These are phyloP conservation scores for Notothenia coriiceps DNA, from an alignment of 2,113 vertebrate genomes.

Conservation along the genomic window DNA sequence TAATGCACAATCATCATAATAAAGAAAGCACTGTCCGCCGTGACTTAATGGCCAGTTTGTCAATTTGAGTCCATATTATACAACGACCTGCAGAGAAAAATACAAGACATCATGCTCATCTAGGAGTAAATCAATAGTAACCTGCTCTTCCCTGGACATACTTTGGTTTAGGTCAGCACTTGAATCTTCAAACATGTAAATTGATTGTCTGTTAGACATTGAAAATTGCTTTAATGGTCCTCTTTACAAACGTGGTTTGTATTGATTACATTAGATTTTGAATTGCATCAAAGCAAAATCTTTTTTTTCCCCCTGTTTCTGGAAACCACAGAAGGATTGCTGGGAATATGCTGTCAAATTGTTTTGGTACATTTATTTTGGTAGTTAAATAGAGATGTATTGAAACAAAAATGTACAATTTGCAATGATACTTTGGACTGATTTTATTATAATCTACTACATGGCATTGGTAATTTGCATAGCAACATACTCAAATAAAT, in stretches of 20 bases:
- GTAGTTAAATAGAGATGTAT: background rate
- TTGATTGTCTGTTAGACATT: slow-evolving; percentile 86
- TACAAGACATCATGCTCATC: slow-evolving; percentile 81
- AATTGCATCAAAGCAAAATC: slow-evolving; percentile 70
- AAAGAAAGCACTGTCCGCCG: slow-evolving; percentile 49
- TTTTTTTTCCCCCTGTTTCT: slow-evolving; percentile 23
- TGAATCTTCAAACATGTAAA: slow-evolving; percentile 87
- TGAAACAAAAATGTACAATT: background rate
- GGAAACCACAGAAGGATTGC: slow-evolving; percentile 31
- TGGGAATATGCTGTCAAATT: slow-evolving; percentile 19
- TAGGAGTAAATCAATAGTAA: slow-evolving; percentile 84
- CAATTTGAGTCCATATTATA: slow-evolving; percentile 78
- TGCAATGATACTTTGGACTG: background rate
- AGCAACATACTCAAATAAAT: background rate
- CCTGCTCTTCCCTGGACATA: slow-evolving; percentile 80
- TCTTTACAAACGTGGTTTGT: slow-evolving; percentile 87
- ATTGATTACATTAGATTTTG: slow-evolving; percentile 86
- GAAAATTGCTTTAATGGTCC: slow-evolving; percentile 85
- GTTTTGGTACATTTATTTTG: slow-evolving; percentile 4
- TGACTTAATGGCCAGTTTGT: slow-evolving; percentile 72
- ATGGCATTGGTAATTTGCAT: background rate
- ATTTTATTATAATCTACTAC: background rate
- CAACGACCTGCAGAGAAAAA: slow-evolving; percentile 65
- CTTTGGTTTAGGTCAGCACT: slow-evolving; percentile 87
- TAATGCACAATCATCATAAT: slow-evolving; percentile 66